Percentiles rank a stretch among this genome's conserved stretches.
phyloP scores from a whole-genome alignment of 2,888 invertebrate species.

The Caenorhabditis sp. region DNA sequence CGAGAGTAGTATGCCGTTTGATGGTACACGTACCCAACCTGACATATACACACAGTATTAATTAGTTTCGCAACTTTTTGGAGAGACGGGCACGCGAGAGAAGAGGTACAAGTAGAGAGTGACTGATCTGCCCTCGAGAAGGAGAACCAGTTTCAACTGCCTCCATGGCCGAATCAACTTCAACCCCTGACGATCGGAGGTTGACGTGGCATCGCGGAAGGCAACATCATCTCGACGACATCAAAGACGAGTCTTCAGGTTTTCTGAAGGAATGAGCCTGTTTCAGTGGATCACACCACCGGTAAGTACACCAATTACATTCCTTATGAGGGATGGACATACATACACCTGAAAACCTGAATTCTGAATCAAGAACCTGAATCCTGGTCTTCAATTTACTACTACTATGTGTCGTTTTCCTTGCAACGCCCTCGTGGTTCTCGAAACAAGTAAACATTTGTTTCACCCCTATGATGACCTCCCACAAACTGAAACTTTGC shows the following conservation, averaged over 20 bases:
- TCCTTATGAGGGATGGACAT: background rate
- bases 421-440: conserved; percentile 18
- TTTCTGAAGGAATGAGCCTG: conserved; percentile 38
- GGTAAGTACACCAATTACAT: conserved; percentile 51
- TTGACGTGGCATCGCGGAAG: conserved; percentile 26
- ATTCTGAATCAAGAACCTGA: conserved; percentile 41
- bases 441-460: background rate
- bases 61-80: conserved; percentile 63
- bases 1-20: conserved; percentile 20
- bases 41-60: conserved; percentile 50
- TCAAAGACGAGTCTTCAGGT: conserved; percentile 23
- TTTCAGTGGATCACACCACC: conserved; percentile 53
- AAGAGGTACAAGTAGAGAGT: conserved; percentile 3
- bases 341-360: conserved; percentile 40
- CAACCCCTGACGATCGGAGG: conserved; percentile 47
- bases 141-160: conserved; percentile 52
- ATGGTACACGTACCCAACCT: conserved; percentile 18
- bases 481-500: conserved; percentile 4
- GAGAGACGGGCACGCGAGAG: background rate
- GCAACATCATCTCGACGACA: conserved; percentile 29
- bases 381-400: conserved; percentile 7
- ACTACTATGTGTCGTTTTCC: conserved; percentile 20
- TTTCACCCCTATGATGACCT: background rate
- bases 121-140: conserved; percentile 62
- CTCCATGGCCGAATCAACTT: conserved; percentile 54